Conservation (phyloP, 1,140 invertebrate genomes). For the Plectrocnemia conspersa region DNA sequence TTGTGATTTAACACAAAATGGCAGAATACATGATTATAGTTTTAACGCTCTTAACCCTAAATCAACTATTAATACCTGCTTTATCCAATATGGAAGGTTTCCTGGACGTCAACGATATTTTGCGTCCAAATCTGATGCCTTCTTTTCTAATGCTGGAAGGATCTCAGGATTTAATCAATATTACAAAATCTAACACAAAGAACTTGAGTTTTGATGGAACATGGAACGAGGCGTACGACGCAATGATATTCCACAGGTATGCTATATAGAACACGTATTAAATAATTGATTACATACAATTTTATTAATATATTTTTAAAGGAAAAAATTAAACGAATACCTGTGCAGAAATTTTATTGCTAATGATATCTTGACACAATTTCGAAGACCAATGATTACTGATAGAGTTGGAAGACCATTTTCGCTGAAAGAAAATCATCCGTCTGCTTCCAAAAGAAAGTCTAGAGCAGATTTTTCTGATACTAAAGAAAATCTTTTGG, state of each 20-base stretch:
- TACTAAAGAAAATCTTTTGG: conserved; percentile 51
- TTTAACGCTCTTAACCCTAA: too few species aligned
- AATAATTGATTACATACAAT: conserved; percentile 15
- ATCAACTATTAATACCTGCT: too few species aligned
- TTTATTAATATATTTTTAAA: conserved; percentile 35
- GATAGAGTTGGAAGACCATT: conserved; percentile 41
- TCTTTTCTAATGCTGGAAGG: conserved; percentile 48
- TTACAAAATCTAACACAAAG: conserved; percentile 15
- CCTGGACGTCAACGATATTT: conserved; percentile 53
- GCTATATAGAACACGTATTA: too few species aligned
- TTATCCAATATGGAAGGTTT: conserved; percentile 3
- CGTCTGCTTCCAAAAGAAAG: conserved; percentile 16
- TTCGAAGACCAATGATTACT: conserved; percentile 46
- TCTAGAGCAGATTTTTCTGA: conserved; percentile 39
- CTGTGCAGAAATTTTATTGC: conserved; percentile 59
- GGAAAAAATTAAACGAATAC: conserved; percentile 62
- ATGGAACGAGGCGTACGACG: conserved; percentile 45
- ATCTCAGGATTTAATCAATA: too few species aligned
- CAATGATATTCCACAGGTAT: conserved; percentile 59
- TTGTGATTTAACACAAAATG: too few species aligned
- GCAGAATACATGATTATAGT: too few species aligned
- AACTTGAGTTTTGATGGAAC: conserved; percentile 26
- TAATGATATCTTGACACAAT: conserved; percentile 56
- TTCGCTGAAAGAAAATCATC: conserved; percentile 18
- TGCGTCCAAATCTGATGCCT: conserved; percentile 53